phyloP scores from a whole-genome alignment of 2,113 vertebrate genomes.

The Empidonax alnorum region DNA sequence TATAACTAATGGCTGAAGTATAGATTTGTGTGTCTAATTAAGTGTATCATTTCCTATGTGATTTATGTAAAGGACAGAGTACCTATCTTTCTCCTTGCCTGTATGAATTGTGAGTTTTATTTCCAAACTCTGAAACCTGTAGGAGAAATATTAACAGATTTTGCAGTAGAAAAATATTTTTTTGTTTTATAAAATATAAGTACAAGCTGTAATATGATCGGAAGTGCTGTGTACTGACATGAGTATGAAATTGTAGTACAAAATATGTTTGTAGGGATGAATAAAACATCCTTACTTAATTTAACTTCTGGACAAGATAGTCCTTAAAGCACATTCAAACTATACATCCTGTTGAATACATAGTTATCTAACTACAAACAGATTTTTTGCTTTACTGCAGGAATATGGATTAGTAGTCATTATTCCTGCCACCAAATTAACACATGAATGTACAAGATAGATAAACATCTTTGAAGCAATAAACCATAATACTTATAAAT shows the following conservation, averaged over 20 bases:
- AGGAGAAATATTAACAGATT: background rate
- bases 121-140: background rate
- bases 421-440: background rate
- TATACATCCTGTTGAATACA: background rate
- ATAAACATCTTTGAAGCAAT: background rate
- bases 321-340: background rate
- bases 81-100: rapidly evolving
- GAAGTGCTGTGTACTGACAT: background rate
- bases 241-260: background rate
- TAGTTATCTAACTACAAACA: background rate
- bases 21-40: background rate
- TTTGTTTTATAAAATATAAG: background rate
- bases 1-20: background rate
- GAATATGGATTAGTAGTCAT: background rate
- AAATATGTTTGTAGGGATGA: background rate
- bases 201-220: background rate
- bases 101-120: background rate
- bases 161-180: background rate
- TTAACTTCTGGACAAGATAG: background rate
- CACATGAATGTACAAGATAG: background rate
- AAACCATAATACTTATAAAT: background rate
- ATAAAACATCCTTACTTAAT: background rate
- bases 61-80: background rate
- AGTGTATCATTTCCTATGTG: background rate
- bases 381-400: background rate